Conservation (phyloP, 37 sponge, comb jelly and placozoan species). For the Agelas oroides region DNA sequence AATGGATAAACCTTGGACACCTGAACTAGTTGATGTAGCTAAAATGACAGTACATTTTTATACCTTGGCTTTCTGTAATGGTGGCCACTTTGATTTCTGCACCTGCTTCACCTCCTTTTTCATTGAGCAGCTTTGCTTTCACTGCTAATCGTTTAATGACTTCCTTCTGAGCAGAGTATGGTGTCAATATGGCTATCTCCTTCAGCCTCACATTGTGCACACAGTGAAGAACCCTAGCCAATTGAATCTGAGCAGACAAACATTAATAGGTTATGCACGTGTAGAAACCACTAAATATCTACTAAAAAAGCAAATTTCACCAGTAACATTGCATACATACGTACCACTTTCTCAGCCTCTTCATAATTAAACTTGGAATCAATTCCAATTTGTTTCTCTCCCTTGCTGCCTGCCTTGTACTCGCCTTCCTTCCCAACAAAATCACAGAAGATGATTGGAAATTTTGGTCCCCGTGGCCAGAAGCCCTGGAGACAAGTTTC, state of each 20-base stretch:
- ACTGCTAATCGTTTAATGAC: not conserved
- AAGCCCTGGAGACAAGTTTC: conserved; percentile 13
- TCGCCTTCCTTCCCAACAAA: conserved; percentile 62
- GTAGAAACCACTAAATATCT: not conserved
- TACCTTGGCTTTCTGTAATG: conserved; percentile 79
- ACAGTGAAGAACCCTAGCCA: conserved; percentile 22
- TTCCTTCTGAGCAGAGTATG: conserved; percentile 71
- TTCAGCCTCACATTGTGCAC: not conserved
- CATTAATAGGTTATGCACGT: too few species aligned
- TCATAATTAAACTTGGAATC: conserved; percentile 59
- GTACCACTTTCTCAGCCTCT: conserved; percentile 76
- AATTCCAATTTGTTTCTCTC: not conserved
- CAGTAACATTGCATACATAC: conserved; percentile 22
- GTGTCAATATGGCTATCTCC: conserved; percentile 64
- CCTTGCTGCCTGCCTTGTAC: conserved; percentile 1
- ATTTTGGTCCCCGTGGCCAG: conserved; percentile 36
- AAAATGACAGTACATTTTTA: too few species aligned
- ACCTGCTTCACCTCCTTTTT: too few species aligned
- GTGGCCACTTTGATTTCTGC: conserved; percentile 51
- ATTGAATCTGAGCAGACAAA: conserved; percentile 53
- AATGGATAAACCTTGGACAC: too few species aligned
- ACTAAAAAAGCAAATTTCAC: too few species aligned
- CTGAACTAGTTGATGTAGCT: too few species aligned
- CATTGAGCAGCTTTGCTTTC: not conserved
- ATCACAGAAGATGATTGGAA: conserved; percentile 72